Conservation (phyloP, 1,140 invertebrate genomes). For the Leptonema lineaticorne region DNA sequence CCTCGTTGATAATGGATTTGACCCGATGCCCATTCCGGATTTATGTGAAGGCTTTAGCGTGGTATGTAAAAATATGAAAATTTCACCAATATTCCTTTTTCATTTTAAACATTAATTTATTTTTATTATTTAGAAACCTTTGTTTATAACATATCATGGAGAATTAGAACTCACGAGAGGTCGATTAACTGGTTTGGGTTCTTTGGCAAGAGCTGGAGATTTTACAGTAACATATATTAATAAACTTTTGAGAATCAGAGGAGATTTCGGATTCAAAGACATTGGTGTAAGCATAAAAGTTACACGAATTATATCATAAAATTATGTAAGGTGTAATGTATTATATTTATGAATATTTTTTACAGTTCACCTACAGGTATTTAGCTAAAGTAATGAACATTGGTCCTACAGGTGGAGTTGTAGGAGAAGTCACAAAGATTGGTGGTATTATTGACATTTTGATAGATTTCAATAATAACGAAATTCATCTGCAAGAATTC, state of each 20-base stretch:
- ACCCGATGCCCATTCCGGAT: conserved; percentile 54
- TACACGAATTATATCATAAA: neutral
- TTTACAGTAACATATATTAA: conserved; percentile 51
- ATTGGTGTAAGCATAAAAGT: conserved; percentile 20
- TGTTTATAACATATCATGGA: conserved; percentile 54
- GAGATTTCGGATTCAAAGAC: conserved; percentile 35
- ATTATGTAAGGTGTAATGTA: neutral
- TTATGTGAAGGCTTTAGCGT: conserved; percentile 54
- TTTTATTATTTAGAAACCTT: conserved; percentile 36
- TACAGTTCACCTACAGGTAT: conserved; percentile 54
- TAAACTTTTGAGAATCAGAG: conserved; percentile 49
- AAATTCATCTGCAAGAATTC: conserved; percentile 53
- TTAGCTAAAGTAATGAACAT: conserved; percentile 53
- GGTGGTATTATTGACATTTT: conserved; percentile 48
- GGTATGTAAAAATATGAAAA: conserved; percentile 49
- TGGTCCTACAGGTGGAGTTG: conserved; percentile 51
- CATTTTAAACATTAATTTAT: conserved; percentile 6
- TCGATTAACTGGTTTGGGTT: conserved; percentile 50
- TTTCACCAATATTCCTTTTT: neutral
- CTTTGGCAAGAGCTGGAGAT: conserved; percentile 49
- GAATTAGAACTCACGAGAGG: conserved; percentile 51
- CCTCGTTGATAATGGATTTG: conserved; percentile 48
- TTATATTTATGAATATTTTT: conserved; percentile 27
- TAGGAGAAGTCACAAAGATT: conserved; percentile 48
- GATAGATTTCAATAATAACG: conserved; percentile 55